These are phyloP conservation scores for Onthophagus taurus DNA, from an alignment of 1,140 invertebrate species.

Conservation along the genomic window DNA sequence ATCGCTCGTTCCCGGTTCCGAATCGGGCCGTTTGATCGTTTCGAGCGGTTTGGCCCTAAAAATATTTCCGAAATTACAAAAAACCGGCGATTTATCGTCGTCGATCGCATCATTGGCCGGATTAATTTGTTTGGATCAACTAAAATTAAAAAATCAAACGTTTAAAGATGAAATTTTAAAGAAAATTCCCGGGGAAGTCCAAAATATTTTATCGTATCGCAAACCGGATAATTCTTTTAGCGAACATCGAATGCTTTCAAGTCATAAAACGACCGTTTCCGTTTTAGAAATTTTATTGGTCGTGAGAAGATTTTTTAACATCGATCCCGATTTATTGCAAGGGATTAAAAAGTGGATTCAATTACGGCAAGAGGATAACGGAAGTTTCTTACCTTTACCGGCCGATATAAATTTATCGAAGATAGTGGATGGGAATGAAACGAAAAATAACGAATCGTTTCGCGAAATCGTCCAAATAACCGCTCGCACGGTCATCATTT, in stretches of 20 bases:
- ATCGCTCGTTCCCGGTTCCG: slow-evolving; percentile 51
- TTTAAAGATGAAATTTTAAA: not conserved
- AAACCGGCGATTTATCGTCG: slow-evolving; percentile 29
- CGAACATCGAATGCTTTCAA: slow-evolving; percentile 49
- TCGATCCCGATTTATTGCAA: slow-evolving; percentile 48
- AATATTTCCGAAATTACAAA: slow-evolving; percentile 30
- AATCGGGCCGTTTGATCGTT: slow-evolving; percentile 46
- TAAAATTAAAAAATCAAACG: not conserved
- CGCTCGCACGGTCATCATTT: slow-evolving; percentile 46
- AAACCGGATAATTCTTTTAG: slow-evolving; percentile 53
- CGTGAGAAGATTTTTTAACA: slow-evolving; percentile 46
- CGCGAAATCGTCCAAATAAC: slow-evolving; percentile 48
- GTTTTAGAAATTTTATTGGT: slow-evolving; percentile 48
- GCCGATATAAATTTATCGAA: slow-evolving; percentile 43
- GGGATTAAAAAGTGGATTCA: slow-evolving; percentile 51
- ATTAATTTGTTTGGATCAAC: slow-evolving; percentile 38
- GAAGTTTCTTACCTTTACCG: slow-evolving; percentile 45
- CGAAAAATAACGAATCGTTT: slow-evolving; percentile 28
- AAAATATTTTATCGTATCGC: slow-evolving; percentile 47
- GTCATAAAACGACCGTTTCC: slow-evolving; percentile 46
- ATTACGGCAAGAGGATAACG: slow-evolving; percentile 46
- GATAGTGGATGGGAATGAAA: not conserved
- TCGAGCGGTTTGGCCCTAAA: slow-evolving; percentile 50
- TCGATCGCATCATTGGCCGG: slow-evolving; percentile 36
- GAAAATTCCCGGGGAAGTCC: slow-evolving; percentile 40